Evolutionary conservation across 2,113 vertebrate species (phyloP).

Genomic region (Scophthalmus maximus): DNA sequence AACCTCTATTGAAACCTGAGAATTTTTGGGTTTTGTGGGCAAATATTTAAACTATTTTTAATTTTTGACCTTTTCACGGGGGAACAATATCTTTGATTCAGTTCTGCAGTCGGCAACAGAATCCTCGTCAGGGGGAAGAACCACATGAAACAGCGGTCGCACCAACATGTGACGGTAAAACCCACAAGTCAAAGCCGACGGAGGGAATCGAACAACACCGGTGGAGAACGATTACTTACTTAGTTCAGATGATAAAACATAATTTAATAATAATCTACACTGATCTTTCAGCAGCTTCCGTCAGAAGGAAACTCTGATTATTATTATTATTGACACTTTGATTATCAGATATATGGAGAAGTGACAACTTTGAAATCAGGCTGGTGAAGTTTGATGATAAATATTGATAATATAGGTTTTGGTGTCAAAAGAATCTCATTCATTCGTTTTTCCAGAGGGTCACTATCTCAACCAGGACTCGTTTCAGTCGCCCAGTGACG

Average conservation of each 20-base stretch:
- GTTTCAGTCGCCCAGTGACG: too few relatives aligned
- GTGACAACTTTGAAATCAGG: not conserved
- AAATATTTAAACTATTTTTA: too few relatives aligned
- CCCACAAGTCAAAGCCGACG: not conserved
- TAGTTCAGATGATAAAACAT: too few relatives aligned
- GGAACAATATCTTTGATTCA: not conserved
- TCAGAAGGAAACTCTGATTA: not conserved
- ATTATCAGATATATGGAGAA: too few relatives aligned
- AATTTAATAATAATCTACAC: too few relatives aligned
- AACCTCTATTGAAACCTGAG: too few relatives aligned
- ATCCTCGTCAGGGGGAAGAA: not conserved
- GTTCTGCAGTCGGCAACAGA: not conserved
- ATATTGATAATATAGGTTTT: too few relatives aligned
- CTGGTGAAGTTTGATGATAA: not conserved
- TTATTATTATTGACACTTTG: too few relatives aligned
- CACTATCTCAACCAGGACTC: too few relatives aligned
- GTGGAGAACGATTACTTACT: too few relatives aligned
- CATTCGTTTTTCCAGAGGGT: too few relatives aligned
- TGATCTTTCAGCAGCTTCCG: not conserved
- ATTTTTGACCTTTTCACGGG: not conserved
- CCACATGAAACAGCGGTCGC: not conserved
- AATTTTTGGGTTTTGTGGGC: not conserved
- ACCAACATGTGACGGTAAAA: not conserved
- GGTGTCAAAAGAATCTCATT: too few relatives aligned
- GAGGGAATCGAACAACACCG: not conserved